These are phyloP conservation scores for Equus quagga DNA, from an alignment of 2,113 vertebrate genomes.

Conservation along the genomic window DNA sequence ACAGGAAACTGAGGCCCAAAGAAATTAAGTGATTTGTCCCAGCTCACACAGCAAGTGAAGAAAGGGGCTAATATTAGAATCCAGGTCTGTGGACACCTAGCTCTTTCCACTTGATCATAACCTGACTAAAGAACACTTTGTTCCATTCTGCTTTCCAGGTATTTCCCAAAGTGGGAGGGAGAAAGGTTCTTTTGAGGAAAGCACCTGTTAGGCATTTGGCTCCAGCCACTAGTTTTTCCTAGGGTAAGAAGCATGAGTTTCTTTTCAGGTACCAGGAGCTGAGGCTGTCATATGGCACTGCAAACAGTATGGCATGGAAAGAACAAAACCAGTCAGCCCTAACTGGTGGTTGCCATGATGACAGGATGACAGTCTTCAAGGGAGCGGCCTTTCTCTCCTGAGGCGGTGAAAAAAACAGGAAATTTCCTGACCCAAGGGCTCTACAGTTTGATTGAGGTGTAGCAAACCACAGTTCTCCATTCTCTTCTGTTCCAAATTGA, in stretches of 20 bases:
- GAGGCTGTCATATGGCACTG: neutral
- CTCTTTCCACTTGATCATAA: neutral
- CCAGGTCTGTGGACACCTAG: neutral
- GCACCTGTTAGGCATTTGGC: neutral
- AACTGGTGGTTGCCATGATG: neutral
- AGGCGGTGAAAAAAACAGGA: neutral
- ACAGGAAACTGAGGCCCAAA: conserved; percentile 24
- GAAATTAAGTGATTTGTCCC: neutral
- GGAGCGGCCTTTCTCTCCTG: neutral
- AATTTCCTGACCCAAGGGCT: neutral
- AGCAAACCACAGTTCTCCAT: neutral
- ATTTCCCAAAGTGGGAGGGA: neutral
- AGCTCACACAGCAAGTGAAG: neutral
- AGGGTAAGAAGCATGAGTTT: neutral
- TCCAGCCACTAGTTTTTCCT: neutral
- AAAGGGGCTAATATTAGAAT: neutral
- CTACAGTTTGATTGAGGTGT: neutral
- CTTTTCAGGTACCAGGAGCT: neutral
- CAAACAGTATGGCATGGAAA: neutral
- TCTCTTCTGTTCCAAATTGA: neutral
- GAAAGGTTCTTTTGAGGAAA: neutral
- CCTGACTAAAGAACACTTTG: neutral
- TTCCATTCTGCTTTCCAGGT: conserved; percentile 12
- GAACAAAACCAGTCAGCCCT: neutral
- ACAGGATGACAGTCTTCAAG: neutral